Evolutionary conservation across 2,888 invertebrate species (phyloP), one percentile per base, ranked within the genome.

Genomic region (Mimachlamys varia): DNA sequence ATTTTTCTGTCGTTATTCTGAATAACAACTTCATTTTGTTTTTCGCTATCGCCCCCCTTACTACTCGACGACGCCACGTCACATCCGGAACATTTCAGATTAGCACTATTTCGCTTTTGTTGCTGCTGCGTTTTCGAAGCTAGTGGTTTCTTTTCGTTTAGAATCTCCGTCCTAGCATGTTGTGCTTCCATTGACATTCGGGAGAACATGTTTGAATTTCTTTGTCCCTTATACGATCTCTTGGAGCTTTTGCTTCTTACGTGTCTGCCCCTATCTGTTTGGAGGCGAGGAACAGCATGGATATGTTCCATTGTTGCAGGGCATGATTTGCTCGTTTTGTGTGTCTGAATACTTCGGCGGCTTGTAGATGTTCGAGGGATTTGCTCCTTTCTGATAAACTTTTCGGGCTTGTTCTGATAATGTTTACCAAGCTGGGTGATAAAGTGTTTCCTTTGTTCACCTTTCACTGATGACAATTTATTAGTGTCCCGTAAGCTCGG

Each of bases 121-220:
- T 22, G 90, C 88, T 5, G 92, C 89, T 44, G 91, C 91, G 33
- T 88, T 90, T n/a, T 92, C 89, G 27, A 91, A 50, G 38, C 91
- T 27, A 10, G 27, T 4, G 76, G 76, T 33, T 76, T 76, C 27
- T 76, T 76, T 88, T 95, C 95, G 53, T 93, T 92, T 58, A 95
- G 93, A 0, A 95, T 95, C 91, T 95, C 95, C 0, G 94, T 93
- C 33, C 95, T 93, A 55, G 95, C 95, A 87, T 94, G 94, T 44
- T 94, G 94, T 0, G 95, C 95, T 90, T 95, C 95, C 33, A 92
- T 89, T 12, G 95, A 95, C 95, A 95, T 95, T 37, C 93, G 92
- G 12, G 94, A 93, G 90, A 95, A 94, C 91, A 95, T 89, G 50
- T 93, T 92, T 88, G 90, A 88, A 58, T 89, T 88, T 55, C 91